Evolutionary conservation across 2,888 invertebrate species (phyloP).

Genomic region (Dryocosmus kuriphilus): DNA sequence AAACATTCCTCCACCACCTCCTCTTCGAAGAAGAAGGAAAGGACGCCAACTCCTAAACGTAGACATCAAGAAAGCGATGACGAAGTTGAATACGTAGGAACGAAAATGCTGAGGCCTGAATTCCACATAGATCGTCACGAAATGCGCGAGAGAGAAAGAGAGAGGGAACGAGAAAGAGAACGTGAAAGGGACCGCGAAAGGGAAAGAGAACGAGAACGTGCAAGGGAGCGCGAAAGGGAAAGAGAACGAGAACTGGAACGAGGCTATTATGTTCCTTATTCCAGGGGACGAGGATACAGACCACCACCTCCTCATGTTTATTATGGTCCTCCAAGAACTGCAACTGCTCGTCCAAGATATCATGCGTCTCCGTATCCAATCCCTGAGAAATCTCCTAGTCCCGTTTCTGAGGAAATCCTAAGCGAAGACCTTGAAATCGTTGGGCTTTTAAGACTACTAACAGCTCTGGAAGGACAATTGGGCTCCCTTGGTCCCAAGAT

Average conservation of each 20-base stretch:
- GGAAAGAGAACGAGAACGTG: constrained; percentile 18
- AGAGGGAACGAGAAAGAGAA: constrained; percentile 27
- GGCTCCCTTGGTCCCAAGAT: constrained; percentile 92
- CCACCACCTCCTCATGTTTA: constrained; percentile 48
- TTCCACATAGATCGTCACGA: constrained; percentile 69
- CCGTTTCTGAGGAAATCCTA: constrained; percentile 67
- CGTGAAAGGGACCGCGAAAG: constrained; percentile 47
- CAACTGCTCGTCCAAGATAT: constrained; percentile 56
- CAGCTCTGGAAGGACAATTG: constrained; percentile 89
- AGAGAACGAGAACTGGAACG: constrained; percentile 41
- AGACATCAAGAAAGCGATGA: constrained; percentile 71
- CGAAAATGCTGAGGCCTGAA: constrained; percentile 67
- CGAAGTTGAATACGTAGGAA: constrained; percentile 75
- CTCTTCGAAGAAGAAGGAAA: constrained; percentile 54
- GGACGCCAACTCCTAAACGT: constrained; percentile 58
- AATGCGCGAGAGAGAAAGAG: constrained; percentile 43
- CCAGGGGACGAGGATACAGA: constrained; percentile 57
- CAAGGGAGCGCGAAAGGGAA: constrained; percentile 41
- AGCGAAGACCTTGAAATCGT: constrained; percentile 74
- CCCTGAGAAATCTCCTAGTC: constrained; percentile 70
- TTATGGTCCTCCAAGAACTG: constrained; percentile 53
- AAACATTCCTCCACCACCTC: constrained; percentile 58
- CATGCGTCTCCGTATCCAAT: constrained; percentile 74
- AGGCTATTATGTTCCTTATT: constrained; percentile 57
- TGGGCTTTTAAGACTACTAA: constrained; percentile 84